Percentiles rank a stretch among this genome's conserved stretches.
Evolutionary conservation across 2,888 invertebrate species (phyloP).

Genomic region (Zootermopsis nevadensis): DNA sequence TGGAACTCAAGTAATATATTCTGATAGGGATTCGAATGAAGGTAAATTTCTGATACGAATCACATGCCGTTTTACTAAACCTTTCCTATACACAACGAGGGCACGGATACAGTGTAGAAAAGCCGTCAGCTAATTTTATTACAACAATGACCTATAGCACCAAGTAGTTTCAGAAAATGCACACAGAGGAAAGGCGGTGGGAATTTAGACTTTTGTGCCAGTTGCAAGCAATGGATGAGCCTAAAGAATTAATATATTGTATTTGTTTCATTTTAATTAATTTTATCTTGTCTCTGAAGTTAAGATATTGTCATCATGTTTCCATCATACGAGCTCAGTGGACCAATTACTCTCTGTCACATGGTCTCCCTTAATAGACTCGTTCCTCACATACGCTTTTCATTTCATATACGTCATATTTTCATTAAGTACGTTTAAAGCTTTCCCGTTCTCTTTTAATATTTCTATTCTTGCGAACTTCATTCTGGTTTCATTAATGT

Average conservation of each 20-base stretch:
- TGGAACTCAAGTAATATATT: no score
- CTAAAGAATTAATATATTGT: background rate
- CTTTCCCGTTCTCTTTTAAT: background rate
- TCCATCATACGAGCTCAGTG: background rate
- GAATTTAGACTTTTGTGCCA: background rate
- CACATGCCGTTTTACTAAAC: no score
- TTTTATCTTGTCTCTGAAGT: background rate
- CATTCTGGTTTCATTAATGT: background rate
- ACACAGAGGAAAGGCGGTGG: background rate
- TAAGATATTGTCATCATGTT: background rate
- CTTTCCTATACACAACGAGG: no score
- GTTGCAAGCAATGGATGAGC: background rate
- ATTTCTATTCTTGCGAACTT: background rate
- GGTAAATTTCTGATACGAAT: no score
- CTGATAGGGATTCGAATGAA: no score
- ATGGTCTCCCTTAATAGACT: background rate
- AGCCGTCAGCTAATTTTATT: no score
- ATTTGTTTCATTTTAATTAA: background rate
- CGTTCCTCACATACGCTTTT: background rate
- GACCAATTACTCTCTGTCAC: background rate
- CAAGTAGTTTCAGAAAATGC: no score
- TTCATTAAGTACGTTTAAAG: conserved; percentile 16
- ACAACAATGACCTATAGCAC: no score
- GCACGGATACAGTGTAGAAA: no score
- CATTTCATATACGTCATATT: background rate